phyloP scores from a whole-genome alignment of 2,113 vertebrate species.

The Gymnarchus niloticus region DNA sequence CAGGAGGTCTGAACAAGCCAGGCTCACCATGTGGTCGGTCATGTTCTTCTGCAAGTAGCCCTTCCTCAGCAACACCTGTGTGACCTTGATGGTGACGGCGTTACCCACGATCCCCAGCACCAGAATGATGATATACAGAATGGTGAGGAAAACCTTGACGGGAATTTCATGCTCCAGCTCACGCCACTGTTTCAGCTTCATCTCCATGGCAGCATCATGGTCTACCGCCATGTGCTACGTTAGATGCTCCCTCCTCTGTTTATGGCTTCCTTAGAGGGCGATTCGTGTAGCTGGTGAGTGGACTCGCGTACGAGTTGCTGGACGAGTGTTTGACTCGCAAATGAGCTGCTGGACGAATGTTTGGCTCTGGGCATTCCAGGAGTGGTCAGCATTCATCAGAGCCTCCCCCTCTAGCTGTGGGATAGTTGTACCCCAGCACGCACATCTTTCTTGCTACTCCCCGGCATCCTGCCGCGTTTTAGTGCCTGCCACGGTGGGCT shows the following conservation, averaged over 20 bases:
- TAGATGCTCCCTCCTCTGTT: neutral
- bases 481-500: neutral
- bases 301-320: neutral
- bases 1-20: conserved; percentile 87
- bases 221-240: conserved; percentile 29
- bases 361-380: neutral
- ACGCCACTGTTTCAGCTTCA: conserved; percentile 46
- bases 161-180: conserved; percentile 68
- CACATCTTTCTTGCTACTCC: neutral
- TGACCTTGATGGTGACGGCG: conserved; percentile 76
- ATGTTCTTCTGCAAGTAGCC: conserved; percentile 92
- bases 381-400: neutral
- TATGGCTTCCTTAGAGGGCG: neutral
- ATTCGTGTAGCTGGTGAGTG: neutral
- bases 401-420: neutral
- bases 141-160: conserved; percentile 72
- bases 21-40: conserved; percentile 85
- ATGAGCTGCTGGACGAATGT: neutral
- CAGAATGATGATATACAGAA: conserved; percentile 71
- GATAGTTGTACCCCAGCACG: neutral
- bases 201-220: conserved; percentile 25
- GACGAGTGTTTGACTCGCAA: too few relatives aligned
- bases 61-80: conserved; percentile 71
- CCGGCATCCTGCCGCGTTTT: neutral
- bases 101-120: conserved; percentile 85